These are phyloP conservation scores for Chrysemys picta DNA, from an alignment of 2,113 vertebrate species.

Conservation along the genomic window DNA sequence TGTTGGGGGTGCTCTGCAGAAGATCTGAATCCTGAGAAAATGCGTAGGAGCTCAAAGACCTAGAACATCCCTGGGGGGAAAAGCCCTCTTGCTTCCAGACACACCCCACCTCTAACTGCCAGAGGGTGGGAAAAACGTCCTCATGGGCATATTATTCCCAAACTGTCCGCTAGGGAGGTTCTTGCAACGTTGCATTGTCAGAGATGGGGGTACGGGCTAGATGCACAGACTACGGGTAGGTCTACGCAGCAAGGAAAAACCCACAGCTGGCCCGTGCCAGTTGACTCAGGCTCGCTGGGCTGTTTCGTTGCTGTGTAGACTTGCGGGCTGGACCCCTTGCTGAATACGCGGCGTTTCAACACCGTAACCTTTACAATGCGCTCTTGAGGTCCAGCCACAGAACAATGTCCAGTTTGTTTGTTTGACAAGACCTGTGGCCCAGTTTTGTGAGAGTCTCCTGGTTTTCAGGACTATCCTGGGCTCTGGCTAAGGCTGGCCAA, in stretches of 20 bases:
- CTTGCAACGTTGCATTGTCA: neutral
- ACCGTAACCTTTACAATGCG: fast-evolving
- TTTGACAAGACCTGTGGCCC: neutral
- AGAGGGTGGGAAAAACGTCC: neutral
- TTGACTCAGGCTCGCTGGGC: too few relatives aligned
- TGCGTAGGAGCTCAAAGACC: neutral
- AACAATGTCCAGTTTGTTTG: too few relatives aligned
- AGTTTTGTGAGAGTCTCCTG: neutral
- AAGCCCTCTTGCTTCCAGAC: neutral
- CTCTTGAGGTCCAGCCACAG: too few relatives aligned
- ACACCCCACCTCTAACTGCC: fast-evolving
- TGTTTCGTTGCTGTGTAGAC: too few relatives aligned
- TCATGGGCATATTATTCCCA: neutral
- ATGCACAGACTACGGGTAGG: too few relatives aligned
- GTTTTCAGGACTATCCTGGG: neutral
- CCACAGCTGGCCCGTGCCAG: too few relatives aligned
- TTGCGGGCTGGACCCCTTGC: too few relatives aligned
- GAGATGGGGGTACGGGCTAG: neutral
- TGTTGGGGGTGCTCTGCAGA: neutral
- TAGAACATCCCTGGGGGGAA: neutral
- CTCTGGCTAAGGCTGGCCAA: neutral
- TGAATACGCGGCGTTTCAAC: too few relatives aligned
- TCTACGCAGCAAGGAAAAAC: too few relatives aligned
- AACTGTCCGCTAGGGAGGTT: neutral
- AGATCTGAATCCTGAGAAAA: fast-evolving